Conservation (phyloP, 1,140 invertebrate genomes). For the Trigoniulus corallinus region DNA sequence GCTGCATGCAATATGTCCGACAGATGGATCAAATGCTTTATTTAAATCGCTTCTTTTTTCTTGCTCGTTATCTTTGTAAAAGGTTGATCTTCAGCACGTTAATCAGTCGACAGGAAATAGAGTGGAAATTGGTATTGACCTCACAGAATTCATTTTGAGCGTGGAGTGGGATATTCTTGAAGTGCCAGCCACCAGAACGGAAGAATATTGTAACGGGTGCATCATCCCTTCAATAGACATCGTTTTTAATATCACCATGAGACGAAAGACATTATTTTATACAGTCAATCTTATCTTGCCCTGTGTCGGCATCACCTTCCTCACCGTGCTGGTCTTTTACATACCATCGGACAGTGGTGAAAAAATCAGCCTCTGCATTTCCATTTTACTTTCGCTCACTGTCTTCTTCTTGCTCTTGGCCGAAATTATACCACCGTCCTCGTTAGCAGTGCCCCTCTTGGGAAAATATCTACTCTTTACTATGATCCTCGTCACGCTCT, state of each 20-base stretch:
- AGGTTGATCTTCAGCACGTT: conserved; percentile 76
- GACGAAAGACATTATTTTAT: conserved; percentile 79
- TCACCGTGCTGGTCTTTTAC: conserved; percentile 90
- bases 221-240: conserved; percentile 49
- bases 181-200: conserved; percentile 68
- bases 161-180: conserved; percentile 92
- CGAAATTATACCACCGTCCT: conserved; percentile 95
- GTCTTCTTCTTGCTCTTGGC: conserved; percentile 95
- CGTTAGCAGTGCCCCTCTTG: conserved; percentile 87
- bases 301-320: conserved; percentile 77
- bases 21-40: too few relatives aligned
- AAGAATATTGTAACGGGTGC: conserved; percentile 47
- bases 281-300: conserved; percentile 82
- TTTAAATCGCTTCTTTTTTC: too few relatives aligned
- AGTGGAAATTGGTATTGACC: conserved; percentile 65
- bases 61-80: neutral
- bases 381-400: conserved; percentile 91
- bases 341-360: conserved; percentile 89
- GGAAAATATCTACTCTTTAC: conserved; percentile 94
- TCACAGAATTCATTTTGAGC: conserved; percentile 78
- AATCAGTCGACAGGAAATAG: conserved; percentile 55
- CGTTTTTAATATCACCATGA: conserved; percentile 88
- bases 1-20: too few relatives aligned
- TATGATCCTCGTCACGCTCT: conserved; percentile 92
- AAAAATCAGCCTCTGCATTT: conserved; percentile 92